phyloP scores from a whole-genome alignment of 1,140 invertebrate species.

The Magallana angulata region DNA sequence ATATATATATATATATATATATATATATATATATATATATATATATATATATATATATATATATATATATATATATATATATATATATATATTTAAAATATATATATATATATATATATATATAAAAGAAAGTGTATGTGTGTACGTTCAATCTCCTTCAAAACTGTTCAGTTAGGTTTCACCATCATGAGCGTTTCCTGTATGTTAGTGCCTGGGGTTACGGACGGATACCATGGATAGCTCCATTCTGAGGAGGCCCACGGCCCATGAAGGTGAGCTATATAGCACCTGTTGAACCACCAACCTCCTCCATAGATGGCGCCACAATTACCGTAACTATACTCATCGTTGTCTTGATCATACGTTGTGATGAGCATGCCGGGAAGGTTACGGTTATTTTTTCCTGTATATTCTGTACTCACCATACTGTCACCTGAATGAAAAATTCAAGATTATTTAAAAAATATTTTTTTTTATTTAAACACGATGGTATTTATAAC shows the following conservation, averaged over 20 bases:
- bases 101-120: too few species aligned
- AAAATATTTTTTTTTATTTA: too few species aligned
- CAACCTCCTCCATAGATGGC: neutral
- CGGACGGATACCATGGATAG: neutral
- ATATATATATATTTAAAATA: too few species aligned
- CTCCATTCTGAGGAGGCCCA: neutral
- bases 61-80: too few species aligned
- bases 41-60: too few species aligned
- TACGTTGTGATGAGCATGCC: neutral
- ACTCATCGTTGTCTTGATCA: neutral
- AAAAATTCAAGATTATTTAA: neutral
- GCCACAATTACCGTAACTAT: neutral
- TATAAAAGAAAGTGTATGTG: too few species aligned
- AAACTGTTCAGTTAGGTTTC: neutral
- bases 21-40: too few species aligned
- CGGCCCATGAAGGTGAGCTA: neutral
- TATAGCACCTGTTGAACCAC: neutral
- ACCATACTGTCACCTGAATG: neutral
- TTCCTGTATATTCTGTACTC: neutral
- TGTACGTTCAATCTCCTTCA: too few species aligned
- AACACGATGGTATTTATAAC: too few species aligned
- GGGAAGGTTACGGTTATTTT: neutral
- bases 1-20: too few species aligned
- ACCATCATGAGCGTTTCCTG: neutral
- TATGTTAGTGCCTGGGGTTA: neutral